Base-by-base conservation (phyloP, 2,888 invertebrate species). In the Neoascia interrupta region DNA sequence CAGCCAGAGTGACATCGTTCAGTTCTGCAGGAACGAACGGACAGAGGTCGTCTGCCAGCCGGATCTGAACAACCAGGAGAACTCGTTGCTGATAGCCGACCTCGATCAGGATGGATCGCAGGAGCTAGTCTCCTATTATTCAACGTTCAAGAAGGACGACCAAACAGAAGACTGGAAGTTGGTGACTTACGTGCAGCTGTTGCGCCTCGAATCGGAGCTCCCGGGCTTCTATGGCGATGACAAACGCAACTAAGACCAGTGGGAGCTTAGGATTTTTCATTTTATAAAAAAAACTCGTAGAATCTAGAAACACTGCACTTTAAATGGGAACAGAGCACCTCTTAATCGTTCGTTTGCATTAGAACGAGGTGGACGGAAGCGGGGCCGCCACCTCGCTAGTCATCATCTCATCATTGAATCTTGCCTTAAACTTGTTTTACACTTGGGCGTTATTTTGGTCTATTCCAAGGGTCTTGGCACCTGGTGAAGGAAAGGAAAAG, bases 61-160 rank as follows among this genome's bases (percentile, higher is more conserved):
- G 0, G 93, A 93, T 87, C 87, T 95, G 28, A 91, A 91, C 73
- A 92, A 93, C 83, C 94, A 95, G 84, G 92, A 92, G 81, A 91
- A 93, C 81, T 94, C 94, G 16, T 90, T 94, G 82, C 90, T 94
- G 64, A 93, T 96, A 51, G 92, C 92, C 0, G 95, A 95, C 86
- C 88, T 95, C 31, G 94, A 95, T 85, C 91, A 92, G 74, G 95
- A 95, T 86, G 92, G 92, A 18, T 92, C 93, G 0, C 93, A 93
- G 85, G 95, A 96, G 86, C 87, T 96, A 51, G 93, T 96, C 53
- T 94, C 93, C 39, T 95, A 94, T 85, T 92, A 92, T 82, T 93
- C 93, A 79, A 93, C 92, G 5, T 94, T 92, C 86, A 84, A 85
- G 15, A 83, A 84, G 3, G 86, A 85, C 23, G 84, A 85, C 21